Conservation (phyloP, 2,113 vertebrate species). For the Fukomys damarensis region DNA sequence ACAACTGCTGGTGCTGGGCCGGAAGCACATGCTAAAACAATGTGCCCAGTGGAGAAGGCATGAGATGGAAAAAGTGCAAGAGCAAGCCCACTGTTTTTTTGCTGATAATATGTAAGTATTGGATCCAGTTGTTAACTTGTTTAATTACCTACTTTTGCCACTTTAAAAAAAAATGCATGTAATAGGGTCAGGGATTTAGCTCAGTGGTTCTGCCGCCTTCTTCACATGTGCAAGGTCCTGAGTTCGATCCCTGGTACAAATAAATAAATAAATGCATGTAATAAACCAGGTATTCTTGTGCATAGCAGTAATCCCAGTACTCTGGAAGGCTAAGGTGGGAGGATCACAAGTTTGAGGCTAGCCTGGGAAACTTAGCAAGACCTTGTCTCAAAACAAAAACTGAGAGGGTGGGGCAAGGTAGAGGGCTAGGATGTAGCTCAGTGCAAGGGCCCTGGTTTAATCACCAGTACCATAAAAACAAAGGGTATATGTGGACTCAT, state of each 20-base stretch:
- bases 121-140: neutral
- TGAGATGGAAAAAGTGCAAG: conserved; percentile 89
- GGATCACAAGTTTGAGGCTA: neutral
- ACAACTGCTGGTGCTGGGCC: conserved; percentile 93
- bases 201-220: too few species aligned
- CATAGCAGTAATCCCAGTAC: neutral
- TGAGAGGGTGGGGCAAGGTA: neutral
- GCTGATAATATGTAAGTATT: conserved; percentile 94
- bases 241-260: too few species aligned
- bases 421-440: too few species aligned
- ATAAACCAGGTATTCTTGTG: neutral
- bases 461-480: neutral
- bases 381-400: neutral
- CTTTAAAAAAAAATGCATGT: neutral
- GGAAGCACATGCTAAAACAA: conserved; percentile 93
- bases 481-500: neutral
- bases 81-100: conserved; percentile 95
- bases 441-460: neutral
- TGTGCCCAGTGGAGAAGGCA: conserved; percentile 87
- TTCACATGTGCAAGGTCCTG: too few species aligned
- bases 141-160: neutral
- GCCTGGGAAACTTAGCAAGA: neutral
- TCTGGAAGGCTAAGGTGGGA: neutral
- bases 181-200: neutral
- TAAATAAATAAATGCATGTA: too few species aligned